Evolutionary conservation across 2,888 invertebrate species (phyloP).

Genomic region (Drosophila demipolita): DNA sequence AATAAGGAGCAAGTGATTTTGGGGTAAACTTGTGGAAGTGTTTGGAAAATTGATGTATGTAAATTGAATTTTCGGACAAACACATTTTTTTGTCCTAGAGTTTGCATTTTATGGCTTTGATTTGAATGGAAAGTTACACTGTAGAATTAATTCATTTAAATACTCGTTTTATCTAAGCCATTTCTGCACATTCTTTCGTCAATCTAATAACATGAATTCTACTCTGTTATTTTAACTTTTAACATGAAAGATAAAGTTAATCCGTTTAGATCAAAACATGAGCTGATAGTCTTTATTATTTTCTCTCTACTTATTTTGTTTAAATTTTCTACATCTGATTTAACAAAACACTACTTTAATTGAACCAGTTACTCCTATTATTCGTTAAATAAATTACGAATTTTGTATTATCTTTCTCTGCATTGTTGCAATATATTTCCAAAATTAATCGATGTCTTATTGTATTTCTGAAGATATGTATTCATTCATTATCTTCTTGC

Average conservation of each 20-base stretch:
- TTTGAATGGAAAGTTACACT: neutral
- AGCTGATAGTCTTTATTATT: neutral
- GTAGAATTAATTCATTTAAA: neutral
- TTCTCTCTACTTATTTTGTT: neutral
- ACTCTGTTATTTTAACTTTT: too few species aligned
- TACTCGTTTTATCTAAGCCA: neutral
- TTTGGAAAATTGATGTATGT: neutral
- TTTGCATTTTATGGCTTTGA: too few species aligned
- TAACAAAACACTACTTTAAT: neutral
- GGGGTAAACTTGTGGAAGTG: neutral
- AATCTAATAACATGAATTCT: neutral
- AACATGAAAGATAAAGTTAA: neutral
- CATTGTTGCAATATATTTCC: neutral
- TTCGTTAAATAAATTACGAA: neutral
- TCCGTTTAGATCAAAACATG: too few species aligned
- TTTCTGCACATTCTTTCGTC: neutral
- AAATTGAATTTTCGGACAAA: neutral
- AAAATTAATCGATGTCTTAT: constrained; percentile 22
- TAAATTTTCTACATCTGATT: neutral
- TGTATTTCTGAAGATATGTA: neutral
- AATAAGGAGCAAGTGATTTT: constrained; percentile 45
- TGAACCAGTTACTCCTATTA: neutral
- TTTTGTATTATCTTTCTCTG: neutral
- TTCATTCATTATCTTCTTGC: neutral
- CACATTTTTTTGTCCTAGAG: neutral